Conservation (phyloP, 2,888 invertebrate genomes). For the Cataglyphis rosenhaueri region DNA sequence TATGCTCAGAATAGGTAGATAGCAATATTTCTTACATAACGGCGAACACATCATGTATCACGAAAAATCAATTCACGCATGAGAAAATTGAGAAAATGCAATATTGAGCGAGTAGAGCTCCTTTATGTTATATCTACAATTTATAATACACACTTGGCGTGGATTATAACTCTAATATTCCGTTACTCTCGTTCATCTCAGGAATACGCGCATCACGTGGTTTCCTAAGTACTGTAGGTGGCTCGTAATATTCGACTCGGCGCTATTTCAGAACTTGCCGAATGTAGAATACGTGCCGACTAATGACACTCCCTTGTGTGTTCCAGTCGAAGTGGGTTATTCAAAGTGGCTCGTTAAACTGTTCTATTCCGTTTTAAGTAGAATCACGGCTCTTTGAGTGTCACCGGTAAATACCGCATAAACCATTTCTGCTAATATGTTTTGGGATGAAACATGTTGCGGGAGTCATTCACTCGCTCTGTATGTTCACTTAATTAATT, state of each 20-base stretch:
- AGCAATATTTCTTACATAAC: background rate
- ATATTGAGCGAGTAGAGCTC: slow-evolving; percentile 2
- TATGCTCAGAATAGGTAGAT: background rate
- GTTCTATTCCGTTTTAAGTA: slow-evolving; percentile 53
- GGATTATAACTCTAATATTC: slow-evolving; percentile 42
- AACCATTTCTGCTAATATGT: slow-evolving; percentile 44
- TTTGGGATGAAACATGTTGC: slow-evolving; percentile 38
- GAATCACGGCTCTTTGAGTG: slow-evolving; percentile 51
- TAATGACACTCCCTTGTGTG: slow-evolving; percentile 56
- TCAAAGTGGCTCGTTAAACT: slow-evolving; percentile 61
- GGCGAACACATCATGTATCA: background rate
- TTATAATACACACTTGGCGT: slow-evolving; percentile 18
- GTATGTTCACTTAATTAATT: slow-evolving; percentile 42
- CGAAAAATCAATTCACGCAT: slow-evolving; percentile 4
- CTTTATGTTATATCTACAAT: background rate
- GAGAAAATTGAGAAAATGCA: background rate
- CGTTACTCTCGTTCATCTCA: slow-evolving; percentile 12
- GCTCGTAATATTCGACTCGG: slow-evolving; percentile 42
- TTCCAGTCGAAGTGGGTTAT: slow-evolving; percentile 50
- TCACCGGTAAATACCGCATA: slow-evolving; percentile 48
- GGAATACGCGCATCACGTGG: slow-evolving; percentile 32
- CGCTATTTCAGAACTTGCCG: slow-evolving; percentile 45
- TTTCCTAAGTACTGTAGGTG: slow-evolving; percentile 18
- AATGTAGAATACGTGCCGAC: slow-evolving; percentile 43
- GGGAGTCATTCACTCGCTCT: slow-evolving; percentile 22